Percentiles rank a stretch among this genome's conserved stretches.
Conservation (phyloP, 2,113 vertebrate species). For the Cinclus cinclus region DNA sequence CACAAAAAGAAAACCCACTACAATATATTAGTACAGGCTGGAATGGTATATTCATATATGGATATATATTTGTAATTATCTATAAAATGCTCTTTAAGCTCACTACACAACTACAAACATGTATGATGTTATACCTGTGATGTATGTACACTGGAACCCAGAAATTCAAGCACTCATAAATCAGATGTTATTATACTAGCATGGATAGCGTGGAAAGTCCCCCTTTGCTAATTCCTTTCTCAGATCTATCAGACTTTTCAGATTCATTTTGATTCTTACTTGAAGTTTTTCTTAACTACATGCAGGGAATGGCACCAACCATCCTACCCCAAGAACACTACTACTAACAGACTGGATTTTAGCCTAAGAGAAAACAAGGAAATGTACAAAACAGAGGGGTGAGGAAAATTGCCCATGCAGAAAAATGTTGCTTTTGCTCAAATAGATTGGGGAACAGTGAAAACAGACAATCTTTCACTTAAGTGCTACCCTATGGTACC, state of each 20-base stretch:
- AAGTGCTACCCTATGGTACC: background rate
- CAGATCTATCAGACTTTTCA: background rate
- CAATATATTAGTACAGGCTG: background rate
- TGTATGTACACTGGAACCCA: background rate
- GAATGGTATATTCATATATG: background rate
- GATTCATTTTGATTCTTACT: background rate
- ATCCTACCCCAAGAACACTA: background rate
- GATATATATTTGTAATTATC: background rate
- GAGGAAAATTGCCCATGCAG: background rate
- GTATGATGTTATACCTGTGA: too few relatives aligned
- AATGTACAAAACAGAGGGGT: background rate
- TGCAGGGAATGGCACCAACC: background rate
- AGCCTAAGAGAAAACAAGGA: background rate
- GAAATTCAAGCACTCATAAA: background rate
- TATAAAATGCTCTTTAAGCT: background rate
- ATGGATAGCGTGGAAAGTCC: too few relatives aligned
- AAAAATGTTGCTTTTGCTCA: background rate
- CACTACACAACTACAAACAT: background rate
- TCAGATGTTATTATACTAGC: background rate
- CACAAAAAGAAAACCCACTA: rapidly evolving
- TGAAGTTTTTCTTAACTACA: background rate
- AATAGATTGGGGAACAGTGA: background rate
- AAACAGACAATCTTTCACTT: background rate
- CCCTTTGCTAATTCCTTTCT: background rate
- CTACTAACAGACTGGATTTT: background rate